Percentiles rank a stretch among this genome's conserved stretches.
These are phyloP conservation scores for Numida meleagris DNA, from an alignment of 2,113 vertebrate species.

Conservation along the genomic window DNA sequence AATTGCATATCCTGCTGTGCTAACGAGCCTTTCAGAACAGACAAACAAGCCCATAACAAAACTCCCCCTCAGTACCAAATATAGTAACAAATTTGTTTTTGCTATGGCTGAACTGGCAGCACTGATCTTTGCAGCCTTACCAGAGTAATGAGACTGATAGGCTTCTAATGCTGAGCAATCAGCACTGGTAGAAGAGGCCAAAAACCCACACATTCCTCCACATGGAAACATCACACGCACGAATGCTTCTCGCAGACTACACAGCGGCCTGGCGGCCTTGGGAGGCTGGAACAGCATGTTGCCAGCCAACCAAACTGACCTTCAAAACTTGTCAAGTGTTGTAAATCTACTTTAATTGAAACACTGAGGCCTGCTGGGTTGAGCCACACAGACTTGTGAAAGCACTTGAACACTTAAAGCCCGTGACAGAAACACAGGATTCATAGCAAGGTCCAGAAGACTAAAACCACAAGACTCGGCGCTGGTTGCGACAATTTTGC, in stretches of 20 bases:
- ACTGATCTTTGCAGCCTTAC: neutral
- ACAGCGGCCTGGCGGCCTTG: neutral
- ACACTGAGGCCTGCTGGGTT: neutral
- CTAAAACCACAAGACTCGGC: neutral
- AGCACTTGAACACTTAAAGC: neutral
- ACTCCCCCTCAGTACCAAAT: neutral
- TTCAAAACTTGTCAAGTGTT: neutral
- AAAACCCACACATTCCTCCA: neutral
- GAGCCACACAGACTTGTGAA: neutral
- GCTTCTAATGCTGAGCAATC: neutral
- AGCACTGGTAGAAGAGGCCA: neutral
- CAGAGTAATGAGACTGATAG: neutral
- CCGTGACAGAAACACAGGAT: neutral
- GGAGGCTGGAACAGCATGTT: neutral
- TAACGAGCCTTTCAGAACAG: neutral
- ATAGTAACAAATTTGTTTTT: neutral
- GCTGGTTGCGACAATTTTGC: neutral
- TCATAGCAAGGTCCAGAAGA: neutral
- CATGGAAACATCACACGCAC: neutral
- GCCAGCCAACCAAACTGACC: conserved; percentile 23
- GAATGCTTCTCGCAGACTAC: neutral
- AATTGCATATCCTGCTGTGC: neutral
- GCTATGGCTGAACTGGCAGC: neutral
- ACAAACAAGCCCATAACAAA: neutral
- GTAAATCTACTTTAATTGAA: conserved; percentile 47